These are phyloP conservation scores for Mastomys natalensis DNA, from an alignment of 2,113 vertebrate species.

Conservation along the genomic window DNA sequence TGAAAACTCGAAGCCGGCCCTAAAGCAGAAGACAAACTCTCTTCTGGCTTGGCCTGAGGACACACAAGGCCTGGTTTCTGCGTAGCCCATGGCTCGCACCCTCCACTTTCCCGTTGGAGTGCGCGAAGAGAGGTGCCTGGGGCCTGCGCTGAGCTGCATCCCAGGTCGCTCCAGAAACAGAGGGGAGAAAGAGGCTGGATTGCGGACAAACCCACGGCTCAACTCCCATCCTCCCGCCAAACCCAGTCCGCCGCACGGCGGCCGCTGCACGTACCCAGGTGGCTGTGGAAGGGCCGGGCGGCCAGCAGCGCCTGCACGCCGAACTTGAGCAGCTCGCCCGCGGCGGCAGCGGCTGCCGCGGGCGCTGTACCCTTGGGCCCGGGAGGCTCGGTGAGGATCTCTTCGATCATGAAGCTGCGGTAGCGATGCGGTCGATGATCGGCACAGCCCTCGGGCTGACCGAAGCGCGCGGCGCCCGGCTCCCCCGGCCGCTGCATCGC, in stretches of 20 bases:
- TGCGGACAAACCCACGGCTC: background rate
- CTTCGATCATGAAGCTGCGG: constrained; percentile 99
- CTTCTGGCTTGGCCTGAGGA: background rate
- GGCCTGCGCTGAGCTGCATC: background rate
- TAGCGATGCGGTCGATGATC: constrained; percentile 97
- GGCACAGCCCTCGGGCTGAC: constrained; percentile 90
- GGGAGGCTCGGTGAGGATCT: constrained; percentile 96
- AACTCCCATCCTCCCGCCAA: constrained; percentile 55
- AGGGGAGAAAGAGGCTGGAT: too few relatives aligned
- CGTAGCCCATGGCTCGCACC: background rate
- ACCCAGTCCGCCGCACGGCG: constrained; percentile 70
- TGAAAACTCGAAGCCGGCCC: background rate
- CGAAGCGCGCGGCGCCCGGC: constrained; percentile 90
- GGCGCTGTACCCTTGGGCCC: constrained; percentile 92
- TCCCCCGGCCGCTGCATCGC: constrained; percentile 96
- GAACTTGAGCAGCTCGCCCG: constrained; percentile 95
- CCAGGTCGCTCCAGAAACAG: background rate
- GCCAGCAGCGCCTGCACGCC: constrained; percentile 96
- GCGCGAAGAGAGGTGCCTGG: background rate
- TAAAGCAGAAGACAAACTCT: background rate
- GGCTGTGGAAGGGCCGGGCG: constrained; percentile 94
- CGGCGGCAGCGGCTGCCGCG: constrained; percentile 86
- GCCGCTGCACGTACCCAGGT: constrained; percentile 91
- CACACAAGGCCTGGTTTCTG: constrained; percentile 56
- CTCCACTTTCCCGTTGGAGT: background rate